Base-by-base conservation (phyloP, 2,797 vertebrate species). In the Poeciliopsis turneri region DNA sequence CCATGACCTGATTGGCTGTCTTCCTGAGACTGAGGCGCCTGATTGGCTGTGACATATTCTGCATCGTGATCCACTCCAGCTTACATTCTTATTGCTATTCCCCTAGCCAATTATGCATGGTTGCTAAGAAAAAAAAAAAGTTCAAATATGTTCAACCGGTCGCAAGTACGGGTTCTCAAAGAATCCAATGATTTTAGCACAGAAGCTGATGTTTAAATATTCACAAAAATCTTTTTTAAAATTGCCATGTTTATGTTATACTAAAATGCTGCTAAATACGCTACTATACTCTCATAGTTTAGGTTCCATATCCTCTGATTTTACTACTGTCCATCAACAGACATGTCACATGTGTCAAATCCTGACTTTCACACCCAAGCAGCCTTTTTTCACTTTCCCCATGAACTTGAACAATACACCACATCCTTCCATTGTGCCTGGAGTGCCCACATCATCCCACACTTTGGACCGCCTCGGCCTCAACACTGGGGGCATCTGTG, bases 351-450 rank as follows among this genome's bases (percentile, higher is more conserved):
- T 92, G 94, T 89, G 88, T 91, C 86, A 81, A 79, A 77, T 78
- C 77, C 1, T 80, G 81, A 84, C 53, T 77, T 81, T 91, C 39
- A 75, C 87, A 85, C 81, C 83, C 80, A 39, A 75, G 82, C 86
- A 75, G 84, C 83, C 82, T 80, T 87, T 76, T 47, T 89, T 78
- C 80, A 75, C 0, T 70, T 77, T 79, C 83, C 83, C 83, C 80
- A 77, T 36, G 47, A 81, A 85, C 86, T 91, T 90, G 88, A 94
- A 94, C 91, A 95, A 95, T 93, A 93, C 90, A 25, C 85, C 74
- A 89, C 92, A 95, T 94, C 94, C 94, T 94, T 84, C 92, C 74
- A 94, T 95, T 95, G 94, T 95, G 86, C 91, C 92, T 80, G 20
- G 66, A 8, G 23, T 88, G 80, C 88, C 88, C 74, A 83, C 79